Evolutionary conservation across 2,113 vertebrate species (phyloP).

Genomic region (Corydoras maculifer): DNA sequence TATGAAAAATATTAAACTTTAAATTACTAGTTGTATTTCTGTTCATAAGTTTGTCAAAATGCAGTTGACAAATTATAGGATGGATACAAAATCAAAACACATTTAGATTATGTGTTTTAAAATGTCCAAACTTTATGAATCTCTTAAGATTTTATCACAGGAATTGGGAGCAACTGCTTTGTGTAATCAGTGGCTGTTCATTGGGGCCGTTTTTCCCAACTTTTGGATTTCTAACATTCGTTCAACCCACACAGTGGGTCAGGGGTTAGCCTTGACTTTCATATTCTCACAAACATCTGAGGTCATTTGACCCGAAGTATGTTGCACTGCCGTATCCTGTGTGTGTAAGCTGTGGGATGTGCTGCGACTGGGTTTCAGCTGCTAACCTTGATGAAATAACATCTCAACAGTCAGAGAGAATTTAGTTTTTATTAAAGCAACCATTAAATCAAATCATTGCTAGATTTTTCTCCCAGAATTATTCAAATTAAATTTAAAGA

Average conservation of each 20-base stretch:
- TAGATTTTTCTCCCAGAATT: background rate
- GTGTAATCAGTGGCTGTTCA: too few species aligned
- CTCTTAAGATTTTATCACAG: too few species aligned
- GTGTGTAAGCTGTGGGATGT: slow-evolving; percentile 3
- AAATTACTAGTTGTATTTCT: too few species aligned
- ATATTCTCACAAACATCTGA: background rate
- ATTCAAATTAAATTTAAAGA: background rate
- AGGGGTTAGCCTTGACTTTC: background rate
- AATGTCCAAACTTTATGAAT: too few species aligned
- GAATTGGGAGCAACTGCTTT: too few species aligned
- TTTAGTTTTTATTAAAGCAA: background rate
- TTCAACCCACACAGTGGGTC: background rate
- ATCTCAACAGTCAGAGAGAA: background rate
- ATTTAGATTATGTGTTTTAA: too few species aligned
- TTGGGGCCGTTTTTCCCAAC: background rate
- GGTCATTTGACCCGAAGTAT: background rate
- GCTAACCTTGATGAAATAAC: slow-evolving; percentile 8
- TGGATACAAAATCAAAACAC: too few species aligned
- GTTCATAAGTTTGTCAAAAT: too few species aligned
- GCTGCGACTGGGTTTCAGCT: background rate
- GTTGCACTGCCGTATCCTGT: slow-evolving; percentile 4
- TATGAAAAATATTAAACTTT: too few species aligned
- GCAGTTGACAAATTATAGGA: too few species aligned
- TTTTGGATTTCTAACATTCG: background rate
- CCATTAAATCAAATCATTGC: slow-evolving; percentile 23